Evolutionary conservation across 2,888 invertebrate genomes (phyloP).

Genomic region (Sminthurinus aureus): DNA sequence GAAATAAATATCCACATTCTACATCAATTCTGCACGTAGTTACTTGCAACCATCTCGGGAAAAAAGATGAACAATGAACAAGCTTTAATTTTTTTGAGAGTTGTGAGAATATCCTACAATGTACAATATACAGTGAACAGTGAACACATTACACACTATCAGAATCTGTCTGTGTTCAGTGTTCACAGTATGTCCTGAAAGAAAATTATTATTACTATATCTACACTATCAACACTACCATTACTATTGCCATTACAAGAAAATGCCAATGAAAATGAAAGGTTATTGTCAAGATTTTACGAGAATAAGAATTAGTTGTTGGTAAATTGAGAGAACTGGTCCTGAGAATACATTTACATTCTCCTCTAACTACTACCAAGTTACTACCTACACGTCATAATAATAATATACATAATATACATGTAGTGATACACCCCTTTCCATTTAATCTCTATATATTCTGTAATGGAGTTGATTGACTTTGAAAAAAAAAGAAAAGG

Average conservation of each 20-base stretch:
- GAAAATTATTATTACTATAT: too few species aligned
- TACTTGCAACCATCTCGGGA: not conserved
- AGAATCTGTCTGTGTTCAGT: too few species aligned
- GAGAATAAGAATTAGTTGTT: not conserved
- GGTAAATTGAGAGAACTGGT: not conserved
- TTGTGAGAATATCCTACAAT: not conserved
- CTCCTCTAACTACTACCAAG: not conserved
- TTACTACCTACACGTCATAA: not conserved
- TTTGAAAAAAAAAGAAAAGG: slow-evolving; percentile 7
- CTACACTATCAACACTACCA: not conserved
- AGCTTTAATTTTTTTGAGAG: not conserved
- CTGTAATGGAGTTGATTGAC: slow-evolving; percentile 3
- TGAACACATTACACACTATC: too few species aligned
- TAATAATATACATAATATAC: not conserved
- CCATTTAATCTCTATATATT: not conserved
- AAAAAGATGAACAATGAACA: not conserved
- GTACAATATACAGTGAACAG: not conserved
- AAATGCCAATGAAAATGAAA: slow-evolving; percentile 3
- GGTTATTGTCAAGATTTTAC: slow-evolving; percentile 11
- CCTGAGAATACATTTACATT: not conserved
- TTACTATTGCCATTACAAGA: not conserved
- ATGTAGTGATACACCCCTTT: not conserved
- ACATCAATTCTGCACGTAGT: not conserved
- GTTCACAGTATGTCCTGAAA: too few species aligned
- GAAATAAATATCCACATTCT: too few species aligned